These are phyloP conservation scores for Gambusia yucatana DNA, from an alignment of 2,797 vertebrate species.

Conservation along the genomic window DNA sequence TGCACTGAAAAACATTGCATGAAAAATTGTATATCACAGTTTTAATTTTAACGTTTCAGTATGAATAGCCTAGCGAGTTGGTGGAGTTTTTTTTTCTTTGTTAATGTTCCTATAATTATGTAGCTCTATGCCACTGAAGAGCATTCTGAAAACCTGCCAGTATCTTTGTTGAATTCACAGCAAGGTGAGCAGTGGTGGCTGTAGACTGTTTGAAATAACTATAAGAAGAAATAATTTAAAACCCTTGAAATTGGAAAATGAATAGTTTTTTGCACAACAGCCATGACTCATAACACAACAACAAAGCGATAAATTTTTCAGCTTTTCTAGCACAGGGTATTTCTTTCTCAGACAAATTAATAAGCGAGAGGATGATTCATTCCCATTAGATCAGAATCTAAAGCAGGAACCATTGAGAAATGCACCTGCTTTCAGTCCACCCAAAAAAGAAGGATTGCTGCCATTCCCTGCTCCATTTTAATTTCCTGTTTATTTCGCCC, in stretches of 20 bases:
- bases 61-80: not conserved
- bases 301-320: slow-evolving; percentile 8
- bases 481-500: slow-evolving; percentile 78
- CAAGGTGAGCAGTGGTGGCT: slow-evolving; percentile 35
- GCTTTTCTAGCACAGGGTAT: slow-evolving; percentile 35
- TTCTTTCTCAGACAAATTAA: slow-evolving; percentile 54
- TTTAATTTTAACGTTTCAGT: not conserved
- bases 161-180: slow-evolving; percentile 45
- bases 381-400: slow-evolving; percentile 60
- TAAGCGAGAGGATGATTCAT: slow-evolving; percentile 44
- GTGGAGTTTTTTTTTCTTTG: slow-evolving; percentile 41
- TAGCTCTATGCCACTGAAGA: slow-evolving; percentile 62
- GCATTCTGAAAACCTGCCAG: slow-evolving; percentile 51
- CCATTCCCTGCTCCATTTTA: slow-evolving; percentile 75
- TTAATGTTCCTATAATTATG: slow-evolving; percentile 50
- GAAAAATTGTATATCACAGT: not conserved
- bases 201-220: slow-evolving; percentile 26
- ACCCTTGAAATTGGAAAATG: not conserved
- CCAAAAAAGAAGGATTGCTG: slow-evolving; percentile 65
- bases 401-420: slow-evolving; percentile 59
- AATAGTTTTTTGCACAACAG: slow-evolving; percentile 18
- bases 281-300: not conserved
- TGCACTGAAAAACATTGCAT: slow-evolving; percentile 5
- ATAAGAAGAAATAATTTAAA: slow-evolving; percentile 20
- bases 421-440: slow-evolving; percentile 64